Base-by-base conservation (phyloP, 2,797 vertebrate genomes). In the Sebastes hopkinsi region DNA sequence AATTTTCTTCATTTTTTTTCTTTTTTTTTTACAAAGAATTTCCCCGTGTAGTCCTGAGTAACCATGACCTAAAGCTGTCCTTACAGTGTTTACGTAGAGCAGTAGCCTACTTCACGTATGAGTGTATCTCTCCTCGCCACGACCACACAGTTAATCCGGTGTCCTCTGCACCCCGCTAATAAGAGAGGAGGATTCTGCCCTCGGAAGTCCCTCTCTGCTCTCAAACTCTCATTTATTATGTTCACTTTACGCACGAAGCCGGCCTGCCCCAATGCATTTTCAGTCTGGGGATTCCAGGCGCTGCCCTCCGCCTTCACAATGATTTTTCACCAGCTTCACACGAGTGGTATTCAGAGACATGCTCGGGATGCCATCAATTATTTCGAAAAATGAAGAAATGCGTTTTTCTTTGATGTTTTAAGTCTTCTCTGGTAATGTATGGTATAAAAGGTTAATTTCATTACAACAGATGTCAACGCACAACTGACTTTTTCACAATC, bases 141-240 rank as follows among this genome's bases (percentile, higher is more conserved):
- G 56, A 82, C 71, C 77, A 14, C 83, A 70, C 76, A 75, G 71
- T 84, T 82, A 83, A 87, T 88, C 83, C 83, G 4, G 27, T 64
- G 79, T 80, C 66, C 80, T 77, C 66, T 65, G 68, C 75, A 12
- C 83, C 74, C 32, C 34, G 52, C 79, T 92, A 82, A 89, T 84
- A 83, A 87, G 75, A 86, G 85, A 86, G 81, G 84, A 76, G 86
- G 80, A 54, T 79, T 84, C 46, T 71, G 75, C 75, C 73, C 75
- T 83, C 85, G 89, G 89, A 89, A 88, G 82, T 86, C 65, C 12
- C 88, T 88, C 69, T 71, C 30, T 71, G 84, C 87, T 78, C 86
- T 90, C 86, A 84, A 89, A 86, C 81, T 86, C 74, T 87, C 87
- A 91, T 92, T 90, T 84, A 85, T 90, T 87, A 93, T 75, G 22